phyloP scores from a whole-genome alignment of 2,797 vertebrate species.

The Lagorchestes hirsutus region DNA sequence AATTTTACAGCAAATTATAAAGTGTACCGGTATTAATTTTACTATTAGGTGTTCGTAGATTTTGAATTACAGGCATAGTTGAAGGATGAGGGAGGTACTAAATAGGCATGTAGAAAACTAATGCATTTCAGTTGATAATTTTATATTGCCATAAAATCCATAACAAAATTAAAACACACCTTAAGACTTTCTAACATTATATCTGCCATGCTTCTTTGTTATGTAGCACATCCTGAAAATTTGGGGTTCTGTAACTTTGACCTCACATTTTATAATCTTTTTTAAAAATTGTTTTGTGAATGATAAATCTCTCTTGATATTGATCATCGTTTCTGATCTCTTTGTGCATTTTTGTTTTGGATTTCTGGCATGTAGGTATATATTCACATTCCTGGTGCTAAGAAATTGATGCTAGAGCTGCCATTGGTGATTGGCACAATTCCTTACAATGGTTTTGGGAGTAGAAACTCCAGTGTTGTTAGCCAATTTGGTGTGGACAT shows the following conservation, averaged over 20 bases:
- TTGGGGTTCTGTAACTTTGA: neutral
- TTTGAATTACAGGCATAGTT: neutral
- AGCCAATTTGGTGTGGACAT: conserved; percentile 88
- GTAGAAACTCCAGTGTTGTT: conserved; percentile 85
- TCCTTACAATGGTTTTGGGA: conserved; percentile 87
- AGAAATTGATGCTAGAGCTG: conserved; percentile 89
- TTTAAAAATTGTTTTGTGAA: neutral
- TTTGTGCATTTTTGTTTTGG: conserved; percentile 43
- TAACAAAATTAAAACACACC: neutral
- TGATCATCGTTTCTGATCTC: neutral
- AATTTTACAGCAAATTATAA: rapidly evolving
- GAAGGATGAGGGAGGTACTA: neutral
- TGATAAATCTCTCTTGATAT: neutral
- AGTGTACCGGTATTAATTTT: neutral
- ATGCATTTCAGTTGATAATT: neutral
- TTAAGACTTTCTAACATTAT: neutral
- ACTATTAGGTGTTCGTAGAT: neutral
- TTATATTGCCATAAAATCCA: rapidly evolving
- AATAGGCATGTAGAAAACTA: neutral
- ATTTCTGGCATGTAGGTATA: conserved; percentile 84
- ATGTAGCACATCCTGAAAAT: rapidly evolving
- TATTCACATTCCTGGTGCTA: conserved; percentile 91
- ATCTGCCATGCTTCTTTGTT: neutral
- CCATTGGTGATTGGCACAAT: conserved; percentile 90
- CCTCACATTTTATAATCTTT: neutral